Evolutionary conservation across 2,113 vertebrate species (phyloP), one percentile per base, ranked within the genome.

Genomic region (Eleginops maclovinus): DNA sequence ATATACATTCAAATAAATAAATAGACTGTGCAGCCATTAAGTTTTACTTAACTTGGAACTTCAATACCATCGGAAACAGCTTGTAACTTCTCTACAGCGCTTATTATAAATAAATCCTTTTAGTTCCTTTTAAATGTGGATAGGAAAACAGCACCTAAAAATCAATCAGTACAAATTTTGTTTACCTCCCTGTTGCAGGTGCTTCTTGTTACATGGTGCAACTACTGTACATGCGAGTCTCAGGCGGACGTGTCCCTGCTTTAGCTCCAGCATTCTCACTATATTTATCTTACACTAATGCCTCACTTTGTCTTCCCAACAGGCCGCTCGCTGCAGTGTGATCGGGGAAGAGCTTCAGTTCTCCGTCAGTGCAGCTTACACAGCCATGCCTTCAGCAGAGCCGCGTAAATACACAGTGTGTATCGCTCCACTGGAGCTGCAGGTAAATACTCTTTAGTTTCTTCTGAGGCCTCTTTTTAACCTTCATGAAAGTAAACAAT

Each of bases 291-390:
- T 13, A 28, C 36, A n/a, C 22, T 50, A 47, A 67, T 17, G 49
- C 12, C 40, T 80, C 36, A 4, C 78, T 75, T 59, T 89, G 7
- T 91, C 63, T 69, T 82, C 55, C 13, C 53, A 36, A 82, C 84
- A 99, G 98, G 93, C 95, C 61, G 92, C 96, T 73, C 88, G 91
- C 79, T 99, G 96, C 90, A 93, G 86, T 0, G 95, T 96, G 77
- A 82, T 93, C 19, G 97, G 96, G 4, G 94, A 97, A 51, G 88
- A 91, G 36, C 73, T 98, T 64, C 93, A 91, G 87, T 98, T 99
- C 91, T 79, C 94, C 2, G 58, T 97, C 40, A 73, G 82, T 2
- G 92, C 89, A 8, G 87, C 82, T 0, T 65, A 79, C 0, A 50
- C 91, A 53, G 79, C 84, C 0, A 43, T 87, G 0, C 4, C 17